Evolutionary conservation across 2,888 invertebrate genomes (phyloP).

Genomic region (Slavum lentiscoides): DNA sequence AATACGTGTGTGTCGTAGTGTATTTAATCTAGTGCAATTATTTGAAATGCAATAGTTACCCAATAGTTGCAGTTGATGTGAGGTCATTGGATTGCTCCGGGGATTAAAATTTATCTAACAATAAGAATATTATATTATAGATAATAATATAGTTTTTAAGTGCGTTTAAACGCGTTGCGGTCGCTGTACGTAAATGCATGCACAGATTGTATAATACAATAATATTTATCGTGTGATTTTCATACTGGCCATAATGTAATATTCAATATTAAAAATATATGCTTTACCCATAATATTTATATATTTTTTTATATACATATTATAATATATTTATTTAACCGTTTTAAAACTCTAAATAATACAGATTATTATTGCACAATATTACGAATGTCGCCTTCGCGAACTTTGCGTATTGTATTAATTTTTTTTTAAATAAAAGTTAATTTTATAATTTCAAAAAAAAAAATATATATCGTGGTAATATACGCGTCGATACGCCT

Average conservation of each 20-base stretch:
- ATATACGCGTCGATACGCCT: too few relatives aligned
- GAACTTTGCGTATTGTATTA: too few relatives aligned
- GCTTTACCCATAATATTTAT: too few relatives aligned
- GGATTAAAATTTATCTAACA: conserved; percentile 17
- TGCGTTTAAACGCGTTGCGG: not conserved
- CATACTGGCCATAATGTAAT: not conserved
- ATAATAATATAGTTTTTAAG: not conserved
- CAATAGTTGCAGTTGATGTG: conserved; percentile 15
- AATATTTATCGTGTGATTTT: not conserved
- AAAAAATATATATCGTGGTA: too few relatives aligned
- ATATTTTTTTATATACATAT: too few relatives aligned
- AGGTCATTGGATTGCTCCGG: conserved; percentile 26
- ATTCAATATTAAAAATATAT: too few relatives aligned
- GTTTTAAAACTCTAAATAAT: too few relatives aligned
- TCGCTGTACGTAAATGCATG: not conserved
- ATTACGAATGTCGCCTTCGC: too few relatives aligned
- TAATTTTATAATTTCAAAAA: too few relatives aligned
- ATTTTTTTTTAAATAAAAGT: too few relatives aligned
- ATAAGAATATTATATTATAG: conserved; percentile 18
- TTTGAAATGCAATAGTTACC: conserved; percentile 33
- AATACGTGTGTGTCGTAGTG: not conserved
- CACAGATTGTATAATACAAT: not conserved
- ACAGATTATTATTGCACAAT: too few relatives aligned
- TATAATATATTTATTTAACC: too few relatives aligned
- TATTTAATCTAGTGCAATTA: conserved; percentile 11